Evolutionary conservation across 2,797 vertebrate species (phyloP).

Genomic region (Molothrus ater): DNA sequence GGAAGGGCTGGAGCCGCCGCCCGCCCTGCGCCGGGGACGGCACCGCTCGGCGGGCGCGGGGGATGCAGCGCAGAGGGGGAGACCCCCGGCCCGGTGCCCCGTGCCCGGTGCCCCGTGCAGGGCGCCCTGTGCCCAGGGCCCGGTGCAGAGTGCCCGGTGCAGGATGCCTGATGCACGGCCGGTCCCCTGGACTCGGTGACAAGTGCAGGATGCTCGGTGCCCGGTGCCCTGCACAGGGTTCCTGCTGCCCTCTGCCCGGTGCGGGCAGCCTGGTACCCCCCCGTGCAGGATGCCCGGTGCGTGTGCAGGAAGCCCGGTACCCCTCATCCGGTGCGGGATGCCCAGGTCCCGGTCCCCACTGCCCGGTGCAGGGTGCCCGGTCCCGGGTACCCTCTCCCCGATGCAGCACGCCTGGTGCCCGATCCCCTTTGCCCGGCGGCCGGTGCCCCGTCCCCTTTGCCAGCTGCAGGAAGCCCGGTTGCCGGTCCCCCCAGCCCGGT

Average conservation of each 20-base stretch:
- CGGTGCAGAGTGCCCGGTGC: background rate
- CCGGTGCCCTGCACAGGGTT: background rate
- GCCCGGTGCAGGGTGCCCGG: background rate
- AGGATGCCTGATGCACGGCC: background rate
- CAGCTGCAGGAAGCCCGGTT: accelerated
- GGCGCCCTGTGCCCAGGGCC: background rate
- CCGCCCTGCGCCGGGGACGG: background rate
- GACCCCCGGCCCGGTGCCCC: accelerated
- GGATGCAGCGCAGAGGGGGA: background rate
- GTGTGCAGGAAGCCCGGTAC: background rate
- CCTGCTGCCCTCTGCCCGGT: too few relatives aligned
- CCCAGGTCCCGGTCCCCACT: accelerated
- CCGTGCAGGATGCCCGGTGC: background rate
- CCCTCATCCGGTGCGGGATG: background rate
- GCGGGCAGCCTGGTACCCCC: too few relatives aligned
- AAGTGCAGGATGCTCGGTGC: background rate
- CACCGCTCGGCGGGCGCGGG: background rate
- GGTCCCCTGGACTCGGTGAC: background rate
- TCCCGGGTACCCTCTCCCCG: background rate
- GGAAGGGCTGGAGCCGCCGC: background rate
- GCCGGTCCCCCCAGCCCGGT: accelerated
- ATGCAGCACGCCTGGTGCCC: accelerated
- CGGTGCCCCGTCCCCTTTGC: accelerated
- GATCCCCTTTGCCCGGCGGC: background rate
- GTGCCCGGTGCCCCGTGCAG: background rate